These are phyloP conservation scores for honey bee (Apis mellifera) DNA, from an alignment of 1,140 invertebrate genomes.

Conservation along the genomic window DNA sequence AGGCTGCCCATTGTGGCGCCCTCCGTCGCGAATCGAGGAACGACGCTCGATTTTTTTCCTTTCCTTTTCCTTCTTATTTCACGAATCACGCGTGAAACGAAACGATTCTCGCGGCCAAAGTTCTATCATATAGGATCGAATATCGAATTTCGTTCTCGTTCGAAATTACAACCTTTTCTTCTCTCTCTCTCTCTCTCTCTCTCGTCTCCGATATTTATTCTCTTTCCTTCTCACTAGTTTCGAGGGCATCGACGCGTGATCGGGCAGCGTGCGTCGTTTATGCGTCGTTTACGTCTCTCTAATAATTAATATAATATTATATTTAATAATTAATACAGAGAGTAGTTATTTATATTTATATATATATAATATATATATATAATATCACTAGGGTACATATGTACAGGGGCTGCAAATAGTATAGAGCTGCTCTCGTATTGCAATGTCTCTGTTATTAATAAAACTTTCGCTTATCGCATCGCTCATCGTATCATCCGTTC, in stretches of 20 bases:
- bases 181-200: not conserved
- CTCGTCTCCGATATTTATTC: not conserved
- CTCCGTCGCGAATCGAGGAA: not conserved
- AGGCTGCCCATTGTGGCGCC: not conserved
- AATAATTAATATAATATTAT: slow-evolving; percentile 79
- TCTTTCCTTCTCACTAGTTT: slow-evolving; percentile 10
- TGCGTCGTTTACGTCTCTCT: slow-evolving; percentile 65
- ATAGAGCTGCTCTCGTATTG: slow-evolving; percentile 74
- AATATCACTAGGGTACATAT: slow-evolving; percentile 81
- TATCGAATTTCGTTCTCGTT: not conserved
- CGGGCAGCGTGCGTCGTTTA: slow-evolving; percentile 68
- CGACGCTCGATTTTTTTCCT: not conserved
- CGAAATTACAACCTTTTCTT: not conserved
- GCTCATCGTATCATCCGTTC: slow-evolving; percentile 14
- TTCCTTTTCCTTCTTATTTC: not conserved
- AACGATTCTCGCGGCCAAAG: not conserved
- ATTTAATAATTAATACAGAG: slow-evolving; percentile 80
- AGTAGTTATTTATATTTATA: slow-evolving; percentile 77
- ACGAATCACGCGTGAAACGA: not conserved
- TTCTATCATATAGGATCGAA: not conserved
- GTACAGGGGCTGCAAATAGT: slow-evolving; percentile 78
- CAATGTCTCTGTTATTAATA: slow-evolving; percentile 58
- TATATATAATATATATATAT: slow-evolving; percentile 75
- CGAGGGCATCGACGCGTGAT: slow-evolving; percentile 40
- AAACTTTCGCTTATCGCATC: slow-evolving; percentile 8